phyloP scores from a whole-genome alignment of 2,888 invertebrate genomes.

The Drosophila mayaguana region DNA sequence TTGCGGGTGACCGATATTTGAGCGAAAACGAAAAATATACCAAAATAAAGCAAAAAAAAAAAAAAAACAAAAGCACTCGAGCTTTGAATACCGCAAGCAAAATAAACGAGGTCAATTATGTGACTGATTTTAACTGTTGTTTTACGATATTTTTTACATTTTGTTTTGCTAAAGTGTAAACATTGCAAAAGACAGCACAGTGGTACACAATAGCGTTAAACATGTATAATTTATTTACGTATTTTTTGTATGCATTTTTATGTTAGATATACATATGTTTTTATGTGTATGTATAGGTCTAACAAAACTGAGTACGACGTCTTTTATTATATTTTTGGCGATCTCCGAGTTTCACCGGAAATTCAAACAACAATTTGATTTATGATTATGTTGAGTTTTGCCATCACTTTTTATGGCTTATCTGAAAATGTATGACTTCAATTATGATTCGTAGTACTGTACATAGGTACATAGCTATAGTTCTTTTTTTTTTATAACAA shows the following conservation, averaged over 20 bases:
- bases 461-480: slow-evolving; percentile 12
- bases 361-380: slow-evolving; percentile 73
- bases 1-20: slow-evolving; percentile 54
- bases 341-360: slow-evolving; percentile 68
- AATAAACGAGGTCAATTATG: slow-evolving; percentile 71
- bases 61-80: slow-evolving; percentile 31
- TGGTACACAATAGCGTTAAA: slow-evolving; percentile 11
- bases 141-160: slow-evolving; percentile 22
- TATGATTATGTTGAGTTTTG: slow-evolving; percentile 58
- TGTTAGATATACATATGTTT: neutral
- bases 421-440: slow-evolving; percentile 51
- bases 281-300: neutral
- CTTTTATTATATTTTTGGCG: slow-evolving; percentile 25
- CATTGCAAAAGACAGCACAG: slow-evolving; percentile 50
- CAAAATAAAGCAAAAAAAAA: slow-evolving; percentile 4
- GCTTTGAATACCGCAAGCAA: slow-evolving; percentile 42
- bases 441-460: slow-evolving; percentile 13
- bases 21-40: neutral
- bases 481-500: slow-evolving; percentile 19
- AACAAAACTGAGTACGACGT: slow-evolving; percentile 22
- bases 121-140: slow-evolving; percentile 46
- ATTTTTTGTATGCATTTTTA: neutral
- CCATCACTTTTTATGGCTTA: slow-evolving; percentile 72
- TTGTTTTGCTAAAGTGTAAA: slow-evolving; percentile 46
- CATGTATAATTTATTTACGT: neutral